Base-by-base conservation (phyloP, 2,797 vertebrate genomes). In the Pangasius mekongensis region DNA sequence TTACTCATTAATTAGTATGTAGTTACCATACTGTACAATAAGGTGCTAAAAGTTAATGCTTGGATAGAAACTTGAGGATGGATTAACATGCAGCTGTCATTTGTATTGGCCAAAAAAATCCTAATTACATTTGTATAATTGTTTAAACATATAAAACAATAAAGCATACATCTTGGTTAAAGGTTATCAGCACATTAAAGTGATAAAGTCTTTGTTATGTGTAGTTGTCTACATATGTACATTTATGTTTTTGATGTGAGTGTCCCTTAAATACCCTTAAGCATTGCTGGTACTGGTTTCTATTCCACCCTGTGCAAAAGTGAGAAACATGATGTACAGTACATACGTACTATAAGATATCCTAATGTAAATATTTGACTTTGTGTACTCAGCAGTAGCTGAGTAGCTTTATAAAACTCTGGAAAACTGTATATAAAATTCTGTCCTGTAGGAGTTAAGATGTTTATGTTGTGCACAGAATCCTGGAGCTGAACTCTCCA, bases 361-460 rank as follows among this genome's bases (percentile, higher is more conserved):
- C 56, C 4, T 82, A 16, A 62, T 62, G 78, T 58, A 80, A 80
- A 80, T 80, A 80, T 58, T 33, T 58, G 18, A 56, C 52, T 33
- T 20, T 56, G 6, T 33, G 73, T 9, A 18, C 47, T 77, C 16
- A n/a, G 16, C 27, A 43, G 33, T 82, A 24, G 36, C 14, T 82
- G 33, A 5, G 36, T 39, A 11, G n/a, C n/a, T 82, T 27, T 82
- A 62, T 43, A 60, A 82, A 60, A 62, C 56, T 82, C 56, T 43
- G 36, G 24, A n/a, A 82, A 64, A 82, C 36, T 47, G 33, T 60
- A 27, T 60, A 81, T 22, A 81, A 8, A 60, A 60, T 60, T 36
- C 56, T 81, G 80, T 82, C 80, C 10, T 43, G 5, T 47, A 43
- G 20, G 56, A 81, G 3, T 81, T 24, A 62, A 43, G 22, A 43